Evolutionary conservation across 1,140 invertebrate species (phyloP).

Genomic region (Phymorhynchus buccinoides): DNA sequence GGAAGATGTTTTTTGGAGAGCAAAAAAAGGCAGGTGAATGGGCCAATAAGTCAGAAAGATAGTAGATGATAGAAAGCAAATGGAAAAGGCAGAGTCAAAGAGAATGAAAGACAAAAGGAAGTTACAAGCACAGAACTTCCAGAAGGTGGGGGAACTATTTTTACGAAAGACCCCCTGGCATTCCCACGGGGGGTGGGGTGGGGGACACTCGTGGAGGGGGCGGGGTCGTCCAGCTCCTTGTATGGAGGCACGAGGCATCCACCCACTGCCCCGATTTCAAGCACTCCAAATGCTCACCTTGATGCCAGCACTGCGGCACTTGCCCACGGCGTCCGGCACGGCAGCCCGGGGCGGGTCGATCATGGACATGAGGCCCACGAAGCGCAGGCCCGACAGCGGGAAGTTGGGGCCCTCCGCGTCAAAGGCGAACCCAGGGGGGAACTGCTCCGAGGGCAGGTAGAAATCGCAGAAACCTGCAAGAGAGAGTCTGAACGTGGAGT

Average conservation of each 20-base stretch:
- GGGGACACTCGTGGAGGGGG: not conserved
- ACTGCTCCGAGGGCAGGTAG: conserved; percentile 85
- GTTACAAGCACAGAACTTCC: too few species aligned
- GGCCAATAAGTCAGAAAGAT: too few species aligned
- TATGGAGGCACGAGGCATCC: not conserved
- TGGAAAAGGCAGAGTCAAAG: too few species aligned
- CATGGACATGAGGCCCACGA: conserved; percentile 99
- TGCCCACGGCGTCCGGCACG: conserved; percentile 95
- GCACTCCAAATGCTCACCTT: conserved; percentile 79
- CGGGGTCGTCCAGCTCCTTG: not conserved
- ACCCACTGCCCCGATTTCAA: too few species aligned
- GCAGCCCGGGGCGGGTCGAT: conserved; percentile 87
- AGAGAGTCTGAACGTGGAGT: conserved; percentile 67
- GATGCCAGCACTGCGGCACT: conserved; percentile 98
- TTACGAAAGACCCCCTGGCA: too few species aligned
- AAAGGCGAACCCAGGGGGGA: conserved; percentile 89
- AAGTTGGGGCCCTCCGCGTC: conserved; percentile 93
- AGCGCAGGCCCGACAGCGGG: conserved; percentile 93
- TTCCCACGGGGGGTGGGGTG: not conserved
- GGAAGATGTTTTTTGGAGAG: too few species aligned
- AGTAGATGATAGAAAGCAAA: too few species aligned
- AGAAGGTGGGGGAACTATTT: too few species aligned
- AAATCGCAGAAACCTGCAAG: conserved; percentile 66
- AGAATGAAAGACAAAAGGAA: too few species aligned
- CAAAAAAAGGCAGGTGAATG: too few species aligned